A percentile compares a stretch with the other conserved stretches of the same genome.
phyloP scores from a whole-genome alignment of 1,140 invertebrate genomes.

The Aphis gossypii region DNA sequence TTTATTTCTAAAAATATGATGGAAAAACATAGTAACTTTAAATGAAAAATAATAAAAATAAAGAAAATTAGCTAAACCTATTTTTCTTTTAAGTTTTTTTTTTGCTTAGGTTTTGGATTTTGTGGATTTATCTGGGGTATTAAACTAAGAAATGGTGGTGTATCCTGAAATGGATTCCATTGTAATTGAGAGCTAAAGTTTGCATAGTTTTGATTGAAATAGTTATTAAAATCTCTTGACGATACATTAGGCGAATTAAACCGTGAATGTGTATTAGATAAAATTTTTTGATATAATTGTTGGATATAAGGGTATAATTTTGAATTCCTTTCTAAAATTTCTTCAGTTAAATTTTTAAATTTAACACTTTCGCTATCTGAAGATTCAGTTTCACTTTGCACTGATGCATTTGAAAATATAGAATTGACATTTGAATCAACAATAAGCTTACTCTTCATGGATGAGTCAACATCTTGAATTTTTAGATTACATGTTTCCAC shows the following conservation, averaged over 20 bases:
- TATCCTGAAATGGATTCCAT: neutral
- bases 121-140: neutral
- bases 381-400: neutral
- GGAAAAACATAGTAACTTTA: neutral
- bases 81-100: neutral
- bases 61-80: neutral
- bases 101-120: neutral
- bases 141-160: neutral
- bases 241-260: neutral
- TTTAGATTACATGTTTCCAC: slow-evolving; percentile 21
- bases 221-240: neutral
- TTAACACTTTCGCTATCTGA: neutral
- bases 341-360: too few relatives aligned
- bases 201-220: neutral
- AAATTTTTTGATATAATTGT: neutral
- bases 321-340: neutral
- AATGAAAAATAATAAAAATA: neutral
- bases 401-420: neutral
- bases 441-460: neutral
- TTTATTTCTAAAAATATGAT: neutral
- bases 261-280: neutral
- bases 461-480: slow-evolving; percentile 6
- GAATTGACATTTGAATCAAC: neutral
- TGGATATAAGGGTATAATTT: neutral
- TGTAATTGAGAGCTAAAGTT: too few relatives aligned